Evolutionary conservation across 2,113 vertebrate genomes (phyloP).

Genomic region (Turnix velox): DNA sequence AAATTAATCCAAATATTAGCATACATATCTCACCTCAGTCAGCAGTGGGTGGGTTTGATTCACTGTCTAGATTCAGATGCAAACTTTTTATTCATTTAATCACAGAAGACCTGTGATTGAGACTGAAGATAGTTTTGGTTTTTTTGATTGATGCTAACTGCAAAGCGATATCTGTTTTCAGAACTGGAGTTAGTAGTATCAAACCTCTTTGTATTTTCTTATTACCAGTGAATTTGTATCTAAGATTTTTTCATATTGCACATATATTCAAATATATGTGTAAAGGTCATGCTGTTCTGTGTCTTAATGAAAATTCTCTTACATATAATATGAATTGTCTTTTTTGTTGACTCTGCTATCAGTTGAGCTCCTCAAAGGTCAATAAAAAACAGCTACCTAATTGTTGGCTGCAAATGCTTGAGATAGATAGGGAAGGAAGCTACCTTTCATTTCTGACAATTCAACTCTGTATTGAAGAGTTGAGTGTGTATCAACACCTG

Average conservation of each 20-base stretch:
- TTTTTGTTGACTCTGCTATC: neutral
- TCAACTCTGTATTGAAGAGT: fast-evolving
- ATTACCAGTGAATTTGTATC: neutral
- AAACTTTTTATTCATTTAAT: neutral
- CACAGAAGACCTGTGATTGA: neutral
- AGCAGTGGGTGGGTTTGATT: neutral
- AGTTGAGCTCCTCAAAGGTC: neutral
- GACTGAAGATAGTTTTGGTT: neutral
- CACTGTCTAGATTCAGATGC: neutral
- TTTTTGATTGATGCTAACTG: neutral
- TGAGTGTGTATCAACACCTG: neutral
- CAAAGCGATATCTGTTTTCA: neutral
- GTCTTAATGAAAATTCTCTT: neutral
- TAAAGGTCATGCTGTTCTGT: neutral
- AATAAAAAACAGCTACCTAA: neutral
- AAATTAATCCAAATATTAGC: neutral
- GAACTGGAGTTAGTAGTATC: neutral
- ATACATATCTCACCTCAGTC: neutral
- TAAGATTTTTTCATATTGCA: neutral
- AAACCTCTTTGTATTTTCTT: neutral
- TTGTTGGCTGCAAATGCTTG: neutral
- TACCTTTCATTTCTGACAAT: neutral
- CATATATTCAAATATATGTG: neutral
- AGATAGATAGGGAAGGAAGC: neutral
- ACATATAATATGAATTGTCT: neutral